A percentile compares a stretch with the other conserved stretches of the same genome.
Conservation (phyloP, 2,888 invertebrate genomes). For the Cheilosia variabilis region DNA sequence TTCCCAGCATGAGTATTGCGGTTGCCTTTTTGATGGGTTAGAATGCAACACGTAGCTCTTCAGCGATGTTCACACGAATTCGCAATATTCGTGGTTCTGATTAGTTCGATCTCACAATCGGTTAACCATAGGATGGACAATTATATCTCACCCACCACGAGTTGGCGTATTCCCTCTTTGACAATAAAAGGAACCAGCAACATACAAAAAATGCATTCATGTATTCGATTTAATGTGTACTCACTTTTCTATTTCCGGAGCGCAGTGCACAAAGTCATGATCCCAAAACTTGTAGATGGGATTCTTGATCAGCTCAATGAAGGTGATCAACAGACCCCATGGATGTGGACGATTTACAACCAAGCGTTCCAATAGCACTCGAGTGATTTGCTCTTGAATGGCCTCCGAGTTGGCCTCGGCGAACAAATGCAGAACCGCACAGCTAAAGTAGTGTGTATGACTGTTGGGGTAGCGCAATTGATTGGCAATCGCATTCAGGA, state of each 20-base stretch:
- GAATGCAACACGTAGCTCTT: too few relatives aligned
- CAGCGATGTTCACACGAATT: too few relatives aligned
- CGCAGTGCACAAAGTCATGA: constrained; percentile 99
- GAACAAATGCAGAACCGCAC: constrained; percentile 97
- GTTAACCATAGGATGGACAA: too few relatives aligned
- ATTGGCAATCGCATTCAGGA: constrained; percentile 99
- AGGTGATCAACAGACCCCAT: constrained; percentile 99
- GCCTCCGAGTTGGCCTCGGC: constrained; percentile 98
- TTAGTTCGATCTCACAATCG: too few relatives aligned
- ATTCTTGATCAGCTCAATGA: constrained; percentile 99
- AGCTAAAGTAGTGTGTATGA: constrained; percentile 99
- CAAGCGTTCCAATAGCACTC: constrained; percentile 97
- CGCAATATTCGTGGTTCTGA: too few relatives aligned
- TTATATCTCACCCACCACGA: too few relatives aligned
- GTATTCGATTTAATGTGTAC: constrained; percentile 80
- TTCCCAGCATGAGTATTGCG: too few relatives aligned
- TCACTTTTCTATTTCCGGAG: constrained; percentile 99
- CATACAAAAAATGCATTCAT: too few relatives aligned
- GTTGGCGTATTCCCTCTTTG: too few relatives aligned
- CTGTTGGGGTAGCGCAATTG: constrained; percentile 99
- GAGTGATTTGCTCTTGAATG: constrained; percentile 98
- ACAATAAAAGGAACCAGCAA: too few relatives aligned
- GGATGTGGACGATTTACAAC: constrained; percentile 99
- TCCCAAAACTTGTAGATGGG: constrained; percentile 99
- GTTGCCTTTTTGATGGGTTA: too few relatives aligned